Evolutionary conservation across 2,888 invertebrate genomes (phyloP), one percentile per base, ranked within the genome.

Genomic region (Campoletis raptor): DNA sequence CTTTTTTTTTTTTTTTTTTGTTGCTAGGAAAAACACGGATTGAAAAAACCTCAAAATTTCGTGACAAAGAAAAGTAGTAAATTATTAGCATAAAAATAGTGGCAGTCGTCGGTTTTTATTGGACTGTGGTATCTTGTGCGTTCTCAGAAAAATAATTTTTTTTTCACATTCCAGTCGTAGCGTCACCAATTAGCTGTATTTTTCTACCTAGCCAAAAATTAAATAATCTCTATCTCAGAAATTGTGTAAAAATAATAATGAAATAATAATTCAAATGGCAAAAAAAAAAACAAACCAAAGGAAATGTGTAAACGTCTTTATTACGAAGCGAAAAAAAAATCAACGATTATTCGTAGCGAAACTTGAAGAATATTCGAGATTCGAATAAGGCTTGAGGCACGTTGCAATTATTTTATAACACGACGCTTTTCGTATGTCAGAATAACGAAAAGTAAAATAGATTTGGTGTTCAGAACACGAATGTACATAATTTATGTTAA

Each of bases 221-320:
- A n/a, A 5, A 7, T 37, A 15, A 6, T 54, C 45, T 18, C 0
- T 8, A 40, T 42, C 48, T 24, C 9, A 21, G 24, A 18, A 30
- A 36, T 6, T 48, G 42, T 21, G 40, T 73, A 21, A 61, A 57
- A 48, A n/a, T 54, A 73, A 54, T 12, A 67, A 37, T 45, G 18
- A n/a, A 61, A 69, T 36, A 36, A 36, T 15, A 45, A 61, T 72
- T 24, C 42, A 54, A 52, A 45, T 36, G 54, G 76, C 70, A 67
- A 57, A 80, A 52, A 40, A 77, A 64, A 69, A 69, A 21, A 61
- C 9, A 80, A 70, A 80, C 45, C 57, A 81, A 79, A 81, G 12
- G 21, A 81, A 72, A 81, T 81, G 45, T 42, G 73, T 81, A 69
- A 61, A 81, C 67, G 61, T 85, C 74, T 85, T 85, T 85, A 82